Base-by-base conservation (phyloP, 2,888 invertebrate species). In the Metacarcinus magister region DNA sequence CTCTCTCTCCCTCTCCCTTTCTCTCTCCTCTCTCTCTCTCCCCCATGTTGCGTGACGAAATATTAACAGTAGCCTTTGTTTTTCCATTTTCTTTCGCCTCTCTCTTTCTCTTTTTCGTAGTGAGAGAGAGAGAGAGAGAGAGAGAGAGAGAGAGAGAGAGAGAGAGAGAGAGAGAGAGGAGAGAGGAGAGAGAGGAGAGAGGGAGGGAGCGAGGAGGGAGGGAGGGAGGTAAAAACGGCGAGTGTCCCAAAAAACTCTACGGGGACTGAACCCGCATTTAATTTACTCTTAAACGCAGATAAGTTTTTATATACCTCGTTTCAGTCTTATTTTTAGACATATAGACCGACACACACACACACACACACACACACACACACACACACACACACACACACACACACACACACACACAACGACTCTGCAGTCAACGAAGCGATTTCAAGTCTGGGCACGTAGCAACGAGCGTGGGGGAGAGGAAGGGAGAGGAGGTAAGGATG, bases 31-130 rank as follows among this genome's bases (percentile, higher is more conserved):
- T 28, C 16, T 75, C 28, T 28, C 28, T 28, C 28, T 60, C 75
- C 28, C 28, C 28, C 75, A 75, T 75, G 28, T 75, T 75, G 75
- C 75, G n/a, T 75, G 75, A 75, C 75, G 75, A 75, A 75, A 75
- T 75, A 75, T n/a, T 28, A 75, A 75, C 75, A 28, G 10, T n/a
- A 28, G 28, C 28, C 28, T 28, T 2, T 28, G n/a, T 3, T 75
- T 28, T 75, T 28, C 28, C 75, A 4, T 7, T 75, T 28, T 75
- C 75, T 75, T 28, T 75, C 75, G n/a, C 75, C 75, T 75, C 75
- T 75, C 75, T 75, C 60, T 60, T 23, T 60, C 19, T 19, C 19
- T 60, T 23, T 60, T 23, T 60, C 60, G 48, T 13, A 48, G 48
- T 8, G 48, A 48, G 48, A 48, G 48, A 48, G 13, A 48, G 48